Evolutionary conservation across 2,888 invertebrate genomes (phyloP).

Genomic region (Drosophila ustulata): DNA sequence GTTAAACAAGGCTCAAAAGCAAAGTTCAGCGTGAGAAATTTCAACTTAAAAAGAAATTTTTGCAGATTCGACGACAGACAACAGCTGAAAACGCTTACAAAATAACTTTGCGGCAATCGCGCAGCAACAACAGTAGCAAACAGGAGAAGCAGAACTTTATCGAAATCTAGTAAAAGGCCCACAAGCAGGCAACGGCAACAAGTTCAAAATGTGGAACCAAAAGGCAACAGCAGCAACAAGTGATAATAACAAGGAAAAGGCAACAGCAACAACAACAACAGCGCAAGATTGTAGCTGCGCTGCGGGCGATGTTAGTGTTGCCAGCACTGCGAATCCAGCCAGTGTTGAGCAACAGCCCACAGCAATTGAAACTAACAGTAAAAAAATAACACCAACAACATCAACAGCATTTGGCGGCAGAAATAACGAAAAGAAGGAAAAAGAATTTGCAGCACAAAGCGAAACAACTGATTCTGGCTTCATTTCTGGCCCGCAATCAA

Average conservation of each 20-base stretch:
- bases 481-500: constrained; percentile 85
- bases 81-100: constrained; percentile 25
- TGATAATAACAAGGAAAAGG: constrained; percentile 78
- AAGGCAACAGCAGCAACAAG: constrained; percentile 77
- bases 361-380: constrained; percentile 58
- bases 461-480: constrained; percentile 85
- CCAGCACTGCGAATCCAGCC: constrained; percentile 50
- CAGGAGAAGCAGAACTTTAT: constrained; percentile 27
- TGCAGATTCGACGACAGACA: constrained; percentile 53
- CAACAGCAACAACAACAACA: constrained; percentile 70
- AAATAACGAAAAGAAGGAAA: constrained; percentile 41
- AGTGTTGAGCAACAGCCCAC: constrained; percentile 68
- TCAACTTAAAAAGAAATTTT: constrained; percentile 51
- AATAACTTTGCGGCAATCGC: constrained; percentile 21
- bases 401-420: constrained; percentile 11
- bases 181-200: constrained; percentile 63
- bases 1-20: constrained; percentile 59
- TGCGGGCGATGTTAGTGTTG: constrained; percentile 47
- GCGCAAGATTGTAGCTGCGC: constrained; percentile 75
- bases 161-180: constrained; percentile 29
- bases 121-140: constrained; percentile 17
- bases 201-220: constrained; percentile 83
- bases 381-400: constrained; percentile 54
- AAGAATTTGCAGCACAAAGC: constrained; percentile 62
- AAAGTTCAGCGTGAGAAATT: constrained; percentile 68